These are phyloP conservation scores for Meriones unguiculatus DNA, from an alignment of 2,113 vertebrate species.

Conservation along the genomic window DNA sequence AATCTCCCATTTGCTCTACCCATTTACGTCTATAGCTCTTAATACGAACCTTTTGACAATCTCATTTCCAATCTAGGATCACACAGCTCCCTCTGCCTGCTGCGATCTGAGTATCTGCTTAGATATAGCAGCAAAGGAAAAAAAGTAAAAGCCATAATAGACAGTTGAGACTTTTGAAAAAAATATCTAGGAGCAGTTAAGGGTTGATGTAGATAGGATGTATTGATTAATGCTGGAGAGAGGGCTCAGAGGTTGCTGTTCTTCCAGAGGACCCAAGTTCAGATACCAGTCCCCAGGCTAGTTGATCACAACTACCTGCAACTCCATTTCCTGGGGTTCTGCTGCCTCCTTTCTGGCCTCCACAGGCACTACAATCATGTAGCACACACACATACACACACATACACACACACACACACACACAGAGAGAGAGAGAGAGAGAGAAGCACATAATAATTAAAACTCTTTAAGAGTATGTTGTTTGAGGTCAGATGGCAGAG, in stretches of 20 bases:
- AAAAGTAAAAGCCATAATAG: neutral
- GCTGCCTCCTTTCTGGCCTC: neutral
- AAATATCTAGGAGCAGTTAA: neutral
- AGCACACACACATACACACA: neutral
- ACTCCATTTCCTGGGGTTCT: neutral
- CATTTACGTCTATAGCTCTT: neutral
- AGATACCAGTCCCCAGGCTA: accelerated
- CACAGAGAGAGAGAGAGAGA: neutral
- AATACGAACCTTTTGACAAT: neutral
- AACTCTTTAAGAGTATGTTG: neutral
- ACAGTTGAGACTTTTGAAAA: neutral
- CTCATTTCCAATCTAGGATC: neutral
- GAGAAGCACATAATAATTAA: neutral
- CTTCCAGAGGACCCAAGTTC: neutral
- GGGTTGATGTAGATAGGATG: neutral
- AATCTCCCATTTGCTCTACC: neutral
- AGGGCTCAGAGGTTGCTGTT: neutral
- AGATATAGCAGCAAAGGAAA: neutral
- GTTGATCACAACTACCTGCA: neutral
- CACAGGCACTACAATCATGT: neutral
- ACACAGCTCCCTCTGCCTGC: neutral
- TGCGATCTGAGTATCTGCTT: neutral
- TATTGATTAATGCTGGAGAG: neutral
- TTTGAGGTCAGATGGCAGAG: neutral
- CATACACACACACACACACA: neutral